phyloP scores from a whole-genome alignment of 2,888 invertebrate genomes.

The Scelioninae gen. 2 region DNA sequence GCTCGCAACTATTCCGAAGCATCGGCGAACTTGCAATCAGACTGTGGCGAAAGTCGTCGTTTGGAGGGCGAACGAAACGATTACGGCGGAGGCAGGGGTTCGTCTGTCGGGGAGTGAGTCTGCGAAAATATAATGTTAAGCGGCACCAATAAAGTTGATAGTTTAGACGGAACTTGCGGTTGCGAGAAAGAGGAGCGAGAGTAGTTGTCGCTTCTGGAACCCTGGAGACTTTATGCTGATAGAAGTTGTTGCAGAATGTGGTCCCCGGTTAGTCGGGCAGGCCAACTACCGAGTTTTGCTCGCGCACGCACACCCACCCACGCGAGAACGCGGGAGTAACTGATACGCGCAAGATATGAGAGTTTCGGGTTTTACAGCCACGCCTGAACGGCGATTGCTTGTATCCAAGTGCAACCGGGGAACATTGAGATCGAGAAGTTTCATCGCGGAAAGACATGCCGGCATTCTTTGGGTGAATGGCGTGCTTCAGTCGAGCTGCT shows the following conservation, averaged over 20 bases:
- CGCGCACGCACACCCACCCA: slow-evolving; percentile 23
- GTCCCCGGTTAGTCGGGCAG: slow-evolving; percentile 57
- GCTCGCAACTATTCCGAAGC: slow-evolving; percentile 18
- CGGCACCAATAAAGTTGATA: slow-evolving; percentile 68
- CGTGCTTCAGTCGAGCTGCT: slow-evolving; percentile 42
- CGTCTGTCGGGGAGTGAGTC: slow-evolving; percentile 8
- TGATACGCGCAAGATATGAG: slow-evolving; percentile 34
- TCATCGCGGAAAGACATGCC: slow-evolving; percentile 36
- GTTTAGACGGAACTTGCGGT: slow-evolving; percentile 64
- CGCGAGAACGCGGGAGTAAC: slow-evolving; percentile 35
- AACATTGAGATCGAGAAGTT: slow-evolving; percentile 50
- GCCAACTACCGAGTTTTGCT: slow-evolving; percentile 33
- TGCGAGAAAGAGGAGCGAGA: slow-evolving; percentile 57
- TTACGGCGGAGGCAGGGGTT: slow-evolving; percentile 13
- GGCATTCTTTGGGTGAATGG: slow-evolving; percentile 30
- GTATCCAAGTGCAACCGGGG: slow-evolving; percentile 62
- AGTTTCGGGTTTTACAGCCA: slow-evolving; percentile 50
- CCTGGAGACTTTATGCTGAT: slow-evolving; percentile 70
- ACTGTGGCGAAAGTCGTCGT: slow-evolving; percentile 25
- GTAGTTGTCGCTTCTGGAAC: slow-evolving; percentile 68
- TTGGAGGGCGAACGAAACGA: slow-evolving; percentile 25
- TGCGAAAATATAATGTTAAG: slow-evolving; percentile 62
- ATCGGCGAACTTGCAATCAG: slow-evolving; percentile 10
- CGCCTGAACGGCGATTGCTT: slow-evolving; percentile 62
- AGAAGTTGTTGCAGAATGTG: slow-evolving; percentile 67